phyloP scores from a whole-genome alignment of 2,113 vertebrate genomes.

The Macrotus californicus region DNA sequence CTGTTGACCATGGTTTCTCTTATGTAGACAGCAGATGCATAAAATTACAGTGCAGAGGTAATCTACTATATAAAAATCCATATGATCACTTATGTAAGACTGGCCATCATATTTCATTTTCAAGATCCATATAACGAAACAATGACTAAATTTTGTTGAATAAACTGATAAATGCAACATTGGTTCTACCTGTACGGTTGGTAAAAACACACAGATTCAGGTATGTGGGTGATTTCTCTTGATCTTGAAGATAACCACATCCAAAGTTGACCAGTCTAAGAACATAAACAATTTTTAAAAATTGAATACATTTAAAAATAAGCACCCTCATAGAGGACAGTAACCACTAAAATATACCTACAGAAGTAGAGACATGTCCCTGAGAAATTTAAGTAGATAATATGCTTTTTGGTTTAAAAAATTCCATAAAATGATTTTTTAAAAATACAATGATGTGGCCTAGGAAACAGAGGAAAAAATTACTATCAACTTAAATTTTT shows the following conservation, averaged over 20 bases:
- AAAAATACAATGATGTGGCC: not conserved
- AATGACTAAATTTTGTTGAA: not conserved
- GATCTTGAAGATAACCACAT: constrained; percentile 80
- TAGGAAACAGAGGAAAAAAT: not conserved
- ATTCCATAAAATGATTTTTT: not conserved
- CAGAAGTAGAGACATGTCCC: not conserved
- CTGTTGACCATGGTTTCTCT: not conserved
- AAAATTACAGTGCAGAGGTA: not conserved
- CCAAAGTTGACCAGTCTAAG: constrained; percentile 90
- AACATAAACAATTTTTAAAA: constrained; percentile 32
- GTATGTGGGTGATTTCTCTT: constrained; percentile 70
- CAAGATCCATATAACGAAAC: not conserved
- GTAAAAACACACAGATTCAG: constrained; percentile 87
- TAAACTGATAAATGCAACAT: not conserved
- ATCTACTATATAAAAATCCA: not conserved
- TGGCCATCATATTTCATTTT: not conserved
- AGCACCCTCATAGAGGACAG: not conserved
- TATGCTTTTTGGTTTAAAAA: not conserved
- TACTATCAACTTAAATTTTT: not conserved
- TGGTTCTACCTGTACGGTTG: constrained; percentile 84
- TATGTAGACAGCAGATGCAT: not conserved
- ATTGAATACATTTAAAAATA: constrained; percentile 39
- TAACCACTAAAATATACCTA: not conserved
- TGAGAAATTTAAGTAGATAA: not conserved
- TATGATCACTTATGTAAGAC: not conserved